phyloP scores from a whole-genome alignment of 2,113 vertebrate species.

The Calonectris borealis region DNA sequence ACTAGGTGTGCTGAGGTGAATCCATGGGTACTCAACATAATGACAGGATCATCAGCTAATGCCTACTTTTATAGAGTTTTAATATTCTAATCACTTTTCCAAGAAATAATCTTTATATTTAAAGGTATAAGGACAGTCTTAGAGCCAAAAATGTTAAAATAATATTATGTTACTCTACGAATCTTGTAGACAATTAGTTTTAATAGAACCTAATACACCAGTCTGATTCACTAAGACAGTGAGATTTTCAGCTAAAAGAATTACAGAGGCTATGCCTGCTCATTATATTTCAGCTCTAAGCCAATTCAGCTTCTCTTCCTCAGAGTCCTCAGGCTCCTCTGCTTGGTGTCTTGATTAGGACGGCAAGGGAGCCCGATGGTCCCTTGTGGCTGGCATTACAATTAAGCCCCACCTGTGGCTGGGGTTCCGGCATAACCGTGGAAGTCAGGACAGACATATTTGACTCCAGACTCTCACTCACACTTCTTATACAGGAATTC shows the following conservation, averaged over 20 bases:
- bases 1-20: conserved; percentile 69
- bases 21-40: conserved; percentile 69
- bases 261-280: conserved; percentile 32
- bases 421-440: neutral
- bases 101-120: conserved; percentile 74
- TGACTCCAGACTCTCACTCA: neutral
- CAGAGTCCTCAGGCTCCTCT: conserved; percentile 14
- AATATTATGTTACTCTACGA: conserved; percentile 66
- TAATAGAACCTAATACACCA: conserved; percentile 53
- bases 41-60: conserved; percentile 65
- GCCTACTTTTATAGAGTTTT: conserved; percentile 68
- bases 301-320: conserved; percentile 25
- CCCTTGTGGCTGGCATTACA: neutral
- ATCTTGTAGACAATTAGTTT: conserved; percentile 64
- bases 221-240: conserved; percentile 53
- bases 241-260: conserved; percentile 45
- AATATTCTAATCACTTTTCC: conserved; percentile 76
- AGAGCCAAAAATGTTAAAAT: conserved; percentile 64
- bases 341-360: conserved; percentile 5
- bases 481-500: neutral
- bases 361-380: neutral
- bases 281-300: conserved; percentile 51
- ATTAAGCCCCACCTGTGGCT: neutral
- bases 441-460: neutral
- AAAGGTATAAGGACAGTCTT: conserved; percentile 67